Evolutionary conservation across 2,113 vertebrate genomes (phyloP).

Genomic region (Stictonetta naevosa): DNA sequence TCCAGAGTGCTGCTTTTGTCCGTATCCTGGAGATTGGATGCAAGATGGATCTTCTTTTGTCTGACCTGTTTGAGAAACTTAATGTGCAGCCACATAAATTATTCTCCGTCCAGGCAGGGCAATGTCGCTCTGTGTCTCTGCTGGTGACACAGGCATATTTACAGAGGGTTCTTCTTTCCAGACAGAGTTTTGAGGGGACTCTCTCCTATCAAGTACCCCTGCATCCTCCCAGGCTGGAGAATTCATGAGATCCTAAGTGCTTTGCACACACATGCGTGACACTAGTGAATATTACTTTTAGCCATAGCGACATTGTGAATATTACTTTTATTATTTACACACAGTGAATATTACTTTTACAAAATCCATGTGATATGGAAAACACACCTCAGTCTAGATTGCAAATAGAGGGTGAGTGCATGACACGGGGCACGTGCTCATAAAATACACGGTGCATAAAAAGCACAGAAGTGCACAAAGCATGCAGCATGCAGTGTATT

Average conservation of each 20-base stretch:
- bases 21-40: neutral
- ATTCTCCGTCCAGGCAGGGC: conserved; percentile 25
- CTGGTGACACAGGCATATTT: neutral
- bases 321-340: too few species aligned
- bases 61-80: conserved; percentile 35
- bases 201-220: neutral
- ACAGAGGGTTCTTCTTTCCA: neutral
- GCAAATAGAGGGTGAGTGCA: neutral
- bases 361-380: neutral
- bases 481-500: rapidly evolving
- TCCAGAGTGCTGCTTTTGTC: conserved; percentile 16
- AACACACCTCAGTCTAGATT: neutral
- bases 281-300: neutral
- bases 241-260: neutral
- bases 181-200: neutral
- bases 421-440: rapidly evolving
- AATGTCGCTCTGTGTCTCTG: neutral
- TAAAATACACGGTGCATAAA: rapidly evolving
- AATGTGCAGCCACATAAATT: conserved; percentile 32
- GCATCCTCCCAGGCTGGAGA: rapidly evolving
- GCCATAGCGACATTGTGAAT: neutral
- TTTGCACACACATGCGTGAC: neutral
- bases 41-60: conserved; percentile 24
- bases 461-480: neutral
- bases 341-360: too few species aligned